Base-by-base conservation (phyloP, 2,888 invertebrate species). In the Drosophila rellima region DNA sequence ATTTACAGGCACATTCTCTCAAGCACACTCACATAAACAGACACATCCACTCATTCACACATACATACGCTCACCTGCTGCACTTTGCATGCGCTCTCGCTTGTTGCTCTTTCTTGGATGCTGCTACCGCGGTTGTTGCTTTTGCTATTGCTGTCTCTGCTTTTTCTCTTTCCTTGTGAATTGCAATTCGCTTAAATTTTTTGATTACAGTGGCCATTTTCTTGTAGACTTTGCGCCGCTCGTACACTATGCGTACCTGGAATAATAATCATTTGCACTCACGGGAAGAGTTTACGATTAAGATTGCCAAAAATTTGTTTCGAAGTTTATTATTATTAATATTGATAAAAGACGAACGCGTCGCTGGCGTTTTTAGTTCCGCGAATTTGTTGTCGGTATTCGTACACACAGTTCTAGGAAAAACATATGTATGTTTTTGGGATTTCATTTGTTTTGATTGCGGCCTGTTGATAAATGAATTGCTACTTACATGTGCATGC, bases 51-150 rank as follows among this genome's bases (percentile, higher is more conserved):
- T 59, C 54, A 59, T 55, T 40, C 61, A 55, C 44, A 50, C 40
- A 45, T 23, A 59, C 47, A 50, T 26, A 37, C 67, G 54, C 80
- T 78, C 78, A 83, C 83, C 83, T 88, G 87, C 89, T 86, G 83
- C 83, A 82, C 73, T 82, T 82, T 87, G 82, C 88, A 82, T 82
- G 71, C 71, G 76, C 76, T 82, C 86, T 79, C 51, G 61, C 54
- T 81, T 64, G 60, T 72, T 80, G 61, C 57, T 72, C 59, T 72
- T 44, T 6, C 26, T 26, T 67, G 81, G 67, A 67, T 78, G 71
- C 78, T 74, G 74, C 10, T 68, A 26, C 31, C 7, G 26, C 52
- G 10, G 29, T 11, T 11, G 29, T 63, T 50, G 56, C 35, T 33
- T 20, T 29, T 75, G 39, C 37, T 54, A 31, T 40, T 39, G 37